Evolutionary conservation across 2,888 invertebrate species (phyloP).

Genomic region (Sialis fuliginosa): DNA sequence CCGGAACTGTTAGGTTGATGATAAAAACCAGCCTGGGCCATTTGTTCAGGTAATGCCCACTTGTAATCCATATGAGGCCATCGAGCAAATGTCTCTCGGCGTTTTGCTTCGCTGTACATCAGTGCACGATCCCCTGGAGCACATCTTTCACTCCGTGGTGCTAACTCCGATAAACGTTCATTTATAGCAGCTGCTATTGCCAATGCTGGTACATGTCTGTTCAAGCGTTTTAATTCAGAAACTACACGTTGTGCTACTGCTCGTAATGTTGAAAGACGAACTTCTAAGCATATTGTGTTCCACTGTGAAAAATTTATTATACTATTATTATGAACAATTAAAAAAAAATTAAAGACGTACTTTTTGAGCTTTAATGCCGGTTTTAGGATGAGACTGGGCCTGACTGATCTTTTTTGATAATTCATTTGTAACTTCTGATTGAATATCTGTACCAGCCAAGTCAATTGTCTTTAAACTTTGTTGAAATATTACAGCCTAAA

Average conservation of each 20-base stretch:
- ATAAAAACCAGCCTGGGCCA: slow-evolving; percentile 95
- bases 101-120: slow-evolving; percentile 86
- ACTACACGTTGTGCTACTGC: slow-evolving; percentile 65
- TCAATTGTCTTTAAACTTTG: slow-evolving; percentile 62
- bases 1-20: slow-evolving; percentile 81
- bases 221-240: slow-evolving; percentile 63
- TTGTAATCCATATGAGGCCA: slow-evolving; percentile 25
- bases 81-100: slow-evolving; percentile 72
- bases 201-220: slow-evolving; percentile 67
- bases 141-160: slow-evolving; percentile 33
- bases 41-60: slow-evolving; percentile 89
- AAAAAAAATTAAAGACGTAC: slow-evolving; percentile 28
- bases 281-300: slow-evolving; percentile 73
- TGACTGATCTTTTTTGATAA: slow-evolving; percentile 56
- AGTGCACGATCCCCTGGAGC: slow-evolving; percentile 33
- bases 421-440: slow-evolving; percentile 60
- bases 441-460: slow-evolving; percentile 55
- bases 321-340: background rate
- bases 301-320: slow-evolving; percentile 40
- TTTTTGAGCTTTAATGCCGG: slow-evolving; percentile 81
- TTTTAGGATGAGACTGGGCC: slow-evolving; percentile 53
- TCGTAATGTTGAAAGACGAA: slow-evolving; percentile 63
- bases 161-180: slow-evolving; percentile 66
- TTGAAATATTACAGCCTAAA: slow-evolving; percentile 61
- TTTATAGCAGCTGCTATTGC: slow-evolving; percentile 80